phyloP scores from a whole-genome alignment of 2,113 vertebrate genomes.

The Danionella cerebrum region DNA sequence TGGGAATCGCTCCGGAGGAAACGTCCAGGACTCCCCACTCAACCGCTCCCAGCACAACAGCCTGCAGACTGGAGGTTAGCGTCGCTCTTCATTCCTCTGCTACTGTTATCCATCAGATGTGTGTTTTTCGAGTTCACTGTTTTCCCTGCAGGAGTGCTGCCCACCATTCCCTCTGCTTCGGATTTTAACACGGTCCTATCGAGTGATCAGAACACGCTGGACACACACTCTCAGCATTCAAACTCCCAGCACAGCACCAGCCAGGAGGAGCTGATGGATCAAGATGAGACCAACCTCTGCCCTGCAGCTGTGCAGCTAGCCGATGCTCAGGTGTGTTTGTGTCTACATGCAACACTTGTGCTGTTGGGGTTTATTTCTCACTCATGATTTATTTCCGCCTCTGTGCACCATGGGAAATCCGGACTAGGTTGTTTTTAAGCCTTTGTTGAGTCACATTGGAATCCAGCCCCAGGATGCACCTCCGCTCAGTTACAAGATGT shows the following conservation, averaged over 20 bases:
- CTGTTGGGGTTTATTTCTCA: background rate
- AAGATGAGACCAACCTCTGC: conserved; percentile 87
- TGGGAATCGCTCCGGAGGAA: conserved; percentile 78
- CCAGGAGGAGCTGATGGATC: conserved; percentile 85
- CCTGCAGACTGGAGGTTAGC: conserved; percentile 76
- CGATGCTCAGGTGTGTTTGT: conserved; percentile 78
- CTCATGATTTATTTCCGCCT: background rate
- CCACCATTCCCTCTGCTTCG: conserved; percentile 91
- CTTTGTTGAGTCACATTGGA: conserved; percentile 85
- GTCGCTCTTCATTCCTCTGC: too few relatives aligned
- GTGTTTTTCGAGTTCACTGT: conserved; percentile 24
- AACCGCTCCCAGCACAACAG: conserved; percentile 84
- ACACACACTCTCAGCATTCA: conserved; percentile 88
- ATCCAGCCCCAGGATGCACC: conserved; percentile 88
- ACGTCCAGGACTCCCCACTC: conserved; percentile 76
- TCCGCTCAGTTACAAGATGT: conserved; percentile 93
- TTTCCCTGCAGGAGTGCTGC: conserved; percentile 73
- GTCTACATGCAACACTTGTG: background rate
- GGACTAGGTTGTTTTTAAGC: conserved; percentile 92
- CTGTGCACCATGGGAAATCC: conserved; percentile 1
- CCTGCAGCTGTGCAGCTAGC: conserved; percentile 93
- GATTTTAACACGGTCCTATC: conserved; percentile 94
- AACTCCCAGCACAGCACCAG: conserved; percentile 93
- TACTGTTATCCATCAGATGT: too few relatives aligned
- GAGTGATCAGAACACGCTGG: conserved; percentile 95